Percentiles rank a stretch among this genome's conserved stretches.
phyloP scores from a whole-genome alignment of 1,140 invertebrate species.

The Belonocnema kinseyi region DNA sequence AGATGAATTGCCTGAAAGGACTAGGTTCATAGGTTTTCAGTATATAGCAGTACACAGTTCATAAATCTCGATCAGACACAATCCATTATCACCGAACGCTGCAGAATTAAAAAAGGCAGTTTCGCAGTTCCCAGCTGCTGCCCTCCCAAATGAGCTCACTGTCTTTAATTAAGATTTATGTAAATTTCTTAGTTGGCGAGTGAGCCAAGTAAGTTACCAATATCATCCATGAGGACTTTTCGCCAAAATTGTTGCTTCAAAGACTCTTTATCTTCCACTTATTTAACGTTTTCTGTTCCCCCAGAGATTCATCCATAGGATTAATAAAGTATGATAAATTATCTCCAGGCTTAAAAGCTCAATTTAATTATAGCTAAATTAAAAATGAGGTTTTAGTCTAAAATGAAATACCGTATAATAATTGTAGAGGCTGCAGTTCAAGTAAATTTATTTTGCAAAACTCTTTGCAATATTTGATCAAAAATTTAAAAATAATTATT shows the following conservation, averaged over 20 bases:
- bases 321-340: neutral
- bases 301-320: neutral
- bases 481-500: no score
- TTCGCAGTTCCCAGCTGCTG: slow-evolving; percentile 9
- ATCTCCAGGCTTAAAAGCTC: neutral
- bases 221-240: slow-evolving; percentile 25
- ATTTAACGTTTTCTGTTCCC: slow-evolving; percentile 11
- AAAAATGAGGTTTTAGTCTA: no score
- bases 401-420: no score
- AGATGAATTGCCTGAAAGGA: neutral
- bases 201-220: slow-evolving; percentile 19
- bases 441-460: no score
- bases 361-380: no score
- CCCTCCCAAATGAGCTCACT: slow-evolving; percentile 1
- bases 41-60: slow-evolving; percentile 12
- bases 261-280: slow-evolving; percentile 1
- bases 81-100: slow-evolving; percentile 22
- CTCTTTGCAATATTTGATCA: no score
- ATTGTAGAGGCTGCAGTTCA: no score
- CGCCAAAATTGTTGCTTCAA: slow-evolving; percentile 54
- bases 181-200: slow-evolving; percentile 20
- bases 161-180: slow-evolving; percentile 23
- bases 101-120: neutral
- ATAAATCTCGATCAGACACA: slow-evolving; percentile 25
- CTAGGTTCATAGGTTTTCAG: neutral